phyloP scores from a whole-genome alignment of 2,113 vertebrate genomes.

The Pelvicachromis taeniatus region DNA sequence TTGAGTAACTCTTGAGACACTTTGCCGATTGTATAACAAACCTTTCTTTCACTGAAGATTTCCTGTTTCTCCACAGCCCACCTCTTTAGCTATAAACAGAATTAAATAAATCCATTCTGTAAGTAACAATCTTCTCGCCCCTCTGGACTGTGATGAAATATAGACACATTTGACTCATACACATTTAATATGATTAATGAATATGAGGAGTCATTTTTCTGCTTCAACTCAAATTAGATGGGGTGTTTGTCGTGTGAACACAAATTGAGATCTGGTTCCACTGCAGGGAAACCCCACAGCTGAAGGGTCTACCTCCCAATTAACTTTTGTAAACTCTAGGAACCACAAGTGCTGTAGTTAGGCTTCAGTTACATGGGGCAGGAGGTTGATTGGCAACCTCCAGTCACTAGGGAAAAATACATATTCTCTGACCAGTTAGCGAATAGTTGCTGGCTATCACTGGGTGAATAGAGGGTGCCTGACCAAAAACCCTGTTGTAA shows the following conservation, averaged over 20 bases:
- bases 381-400: not conserved
- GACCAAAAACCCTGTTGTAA: not conserved
- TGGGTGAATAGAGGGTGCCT: not conserved
- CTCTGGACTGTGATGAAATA: not conserved
- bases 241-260: not conserved
- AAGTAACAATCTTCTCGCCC: not conserved
- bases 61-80: constrained; percentile 6
- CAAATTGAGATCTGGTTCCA: not conserved
- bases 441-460: accelerated
- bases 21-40: constrained; percentile 32
- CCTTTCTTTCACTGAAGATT: not conserved
- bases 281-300: not conserved
- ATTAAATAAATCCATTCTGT: not conserved
- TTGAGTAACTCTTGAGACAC: constrained; percentile 41
- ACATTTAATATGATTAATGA: not conserved
- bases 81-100: not conserved
- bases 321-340: not conserved
- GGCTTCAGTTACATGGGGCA: not conserved
- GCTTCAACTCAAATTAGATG: not conserved
- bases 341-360: not conserved
- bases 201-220: not conserved
- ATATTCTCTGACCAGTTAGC: not conserved
- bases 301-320: not conserved
- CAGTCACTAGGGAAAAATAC: not conserved
- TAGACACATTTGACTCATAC: not conserved